These are phyloP conservation scores for Eilema depressum DNA, from an alignment of 2,888 invertebrate genomes.

Conservation along the genomic window DNA sequence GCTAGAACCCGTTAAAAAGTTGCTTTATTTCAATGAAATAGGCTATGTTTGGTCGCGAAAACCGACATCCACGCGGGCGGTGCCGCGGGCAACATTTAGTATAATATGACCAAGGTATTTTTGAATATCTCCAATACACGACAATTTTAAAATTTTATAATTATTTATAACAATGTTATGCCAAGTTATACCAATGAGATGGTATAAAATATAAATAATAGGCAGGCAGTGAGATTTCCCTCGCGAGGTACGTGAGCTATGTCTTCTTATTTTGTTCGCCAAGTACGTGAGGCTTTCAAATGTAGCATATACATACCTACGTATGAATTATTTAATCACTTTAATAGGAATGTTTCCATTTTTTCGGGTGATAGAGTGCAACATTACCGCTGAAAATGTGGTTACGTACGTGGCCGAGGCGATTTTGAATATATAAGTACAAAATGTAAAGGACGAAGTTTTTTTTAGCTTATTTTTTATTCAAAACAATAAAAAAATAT, in stretches of 20 bases:
- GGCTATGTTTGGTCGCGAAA: too few relatives aligned
- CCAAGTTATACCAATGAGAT: background rate
- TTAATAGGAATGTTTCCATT: conserved; percentile 1
- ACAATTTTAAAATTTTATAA: background rate
- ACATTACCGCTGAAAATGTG: background rate
- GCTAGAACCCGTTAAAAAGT: too few relatives aligned
- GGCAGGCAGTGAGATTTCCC: conserved; percentile 53
- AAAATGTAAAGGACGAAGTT: background rate
- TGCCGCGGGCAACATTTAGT: too few relatives aligned
- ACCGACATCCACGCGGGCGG: too few relatives aligned
- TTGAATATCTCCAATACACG: too few relatives aligned
- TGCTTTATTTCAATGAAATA: too few relatives aligned
- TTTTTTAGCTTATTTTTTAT: background rate
- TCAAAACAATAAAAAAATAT: too few relatives aligned
- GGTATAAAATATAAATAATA: conserved; percentile 58
- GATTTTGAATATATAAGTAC: background rate
- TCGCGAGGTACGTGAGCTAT: conserved; percentile 36
- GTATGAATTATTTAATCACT: background rate
- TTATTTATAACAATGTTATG: background rate
- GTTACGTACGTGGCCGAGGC: too few relatives aligned
- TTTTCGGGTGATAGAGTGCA: background rate
- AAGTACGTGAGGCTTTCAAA: background rate
- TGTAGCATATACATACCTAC: background rate
- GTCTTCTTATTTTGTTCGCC: conserved; percentile 20
- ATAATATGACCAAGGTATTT: too few relatives aligned